Conservation (phyloP, 2,113 vertebrate species). For the Entomyzon cyanotis region DNA sequence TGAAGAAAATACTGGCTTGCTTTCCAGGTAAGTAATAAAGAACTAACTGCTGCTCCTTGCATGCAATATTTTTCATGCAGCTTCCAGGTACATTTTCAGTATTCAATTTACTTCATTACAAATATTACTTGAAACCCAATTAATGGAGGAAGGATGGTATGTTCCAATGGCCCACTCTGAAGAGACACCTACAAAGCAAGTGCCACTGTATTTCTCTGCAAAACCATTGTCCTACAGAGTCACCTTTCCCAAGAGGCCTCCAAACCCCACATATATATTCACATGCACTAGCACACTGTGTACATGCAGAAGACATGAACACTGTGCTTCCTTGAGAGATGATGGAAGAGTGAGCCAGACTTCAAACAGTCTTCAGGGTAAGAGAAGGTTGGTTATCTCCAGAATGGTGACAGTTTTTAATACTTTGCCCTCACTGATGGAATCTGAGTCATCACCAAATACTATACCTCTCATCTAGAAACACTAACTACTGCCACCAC, state of each 20-base stretch:
- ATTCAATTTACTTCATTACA: not conserved
- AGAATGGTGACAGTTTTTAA: not conserved
- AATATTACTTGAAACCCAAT: not conserved
- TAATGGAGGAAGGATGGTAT: not conserved
- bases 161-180: not conserved
- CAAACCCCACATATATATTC: accelerated
- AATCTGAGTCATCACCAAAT: not conserved
- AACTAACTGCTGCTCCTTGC: not conserved
- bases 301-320: not conserved
- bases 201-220: not conserved
- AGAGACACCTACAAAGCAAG: not conserved
- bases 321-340: not conserved
- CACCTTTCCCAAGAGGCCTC: not conserved
- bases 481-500: not conserved
- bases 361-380: not conserved
- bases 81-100: not conserved
- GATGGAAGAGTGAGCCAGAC: not conserved
- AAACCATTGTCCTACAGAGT: not conserved
- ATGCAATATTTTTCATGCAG: not conserved
- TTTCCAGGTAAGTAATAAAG: not conserved
- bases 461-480: not conserved
- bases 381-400: not conserved
- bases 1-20: not conserved
- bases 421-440: not conserved
- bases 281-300: accelerated